Percentiles rank a stretch among this genome's conserved stretches.
Evolutionary conservation across 2,113 vertebrate genomes (phyloP).

Genomic region (Sceloporus undulatus): DNA sequence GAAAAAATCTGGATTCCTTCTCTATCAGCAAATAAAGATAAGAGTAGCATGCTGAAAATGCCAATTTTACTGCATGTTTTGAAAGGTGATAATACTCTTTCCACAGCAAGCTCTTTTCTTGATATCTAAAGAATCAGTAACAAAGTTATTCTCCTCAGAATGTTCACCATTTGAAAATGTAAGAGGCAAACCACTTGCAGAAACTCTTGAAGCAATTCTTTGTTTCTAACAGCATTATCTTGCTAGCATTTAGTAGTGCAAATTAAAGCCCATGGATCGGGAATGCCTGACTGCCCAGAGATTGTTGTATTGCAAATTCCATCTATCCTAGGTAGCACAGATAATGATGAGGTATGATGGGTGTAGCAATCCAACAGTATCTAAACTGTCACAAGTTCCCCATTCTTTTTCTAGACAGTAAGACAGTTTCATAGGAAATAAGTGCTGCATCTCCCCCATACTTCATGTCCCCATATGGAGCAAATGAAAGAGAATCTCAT

Average conservation of each 20-base stretch:
- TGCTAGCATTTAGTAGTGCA: not conserved
- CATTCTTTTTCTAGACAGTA: not conserved
- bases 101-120: slow-evolving; percentile 72
- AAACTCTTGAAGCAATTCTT: slow-evolving; percentile 15
- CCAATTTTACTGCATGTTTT: slow-evolving; percentile 77
- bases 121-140: slow-evolving; percentile 65
- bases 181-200: slow-evolving; percentile 12
- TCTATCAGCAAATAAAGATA: slow-evolving; percentile 86
- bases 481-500: not conserved
- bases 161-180: slow-evolving; percentile 47
- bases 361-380: not conserved
- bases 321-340: not conserved
- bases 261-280: not conserved
- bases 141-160: slow-evolving; percentile 57
- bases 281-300: not conserved
- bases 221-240: not conserved
- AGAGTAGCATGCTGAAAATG: slow-evolving; percentile 81
- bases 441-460: not conserved
- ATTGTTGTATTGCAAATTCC: not conserved
- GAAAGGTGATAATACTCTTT: slow-evolving; percentile 74
- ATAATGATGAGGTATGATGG: not conserved
- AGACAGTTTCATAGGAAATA: not conserved
- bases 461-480: not conserved
- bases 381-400: not conserved
- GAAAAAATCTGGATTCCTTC: slow-evolving; percentile 80